Percentiles rank a stretch among this genome's conserved stretches.
Conservation (phyloP, 2,888 invertebrate species). For the Polydesmus complanatus region DNA sequence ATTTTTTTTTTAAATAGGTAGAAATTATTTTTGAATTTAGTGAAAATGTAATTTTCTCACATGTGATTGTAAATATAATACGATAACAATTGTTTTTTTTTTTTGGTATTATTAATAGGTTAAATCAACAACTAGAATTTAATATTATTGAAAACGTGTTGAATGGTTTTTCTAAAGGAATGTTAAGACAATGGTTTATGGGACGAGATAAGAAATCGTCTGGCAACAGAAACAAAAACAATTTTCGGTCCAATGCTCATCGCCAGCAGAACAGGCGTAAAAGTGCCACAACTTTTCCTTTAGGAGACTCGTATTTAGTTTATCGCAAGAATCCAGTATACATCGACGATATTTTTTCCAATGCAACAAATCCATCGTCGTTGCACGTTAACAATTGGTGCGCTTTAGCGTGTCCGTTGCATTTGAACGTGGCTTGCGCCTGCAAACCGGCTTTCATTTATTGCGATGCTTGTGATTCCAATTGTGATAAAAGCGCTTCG, state of each 20-base stretch:
- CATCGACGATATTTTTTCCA: neutral
- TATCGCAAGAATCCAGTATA: constrained; percentile 7
- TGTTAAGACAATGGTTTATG: constrained; percentile 10
- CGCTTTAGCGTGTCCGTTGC: constrained; percentile 1
- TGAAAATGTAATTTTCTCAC: too few relatives aligned
- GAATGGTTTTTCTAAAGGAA: too few relatives aligned
- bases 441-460: constrained; percentile 10
- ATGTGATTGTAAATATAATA: too few relatives aligned
- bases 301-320: constrained; percentile 4
- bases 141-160: too few relatives aligned
- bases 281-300: neutral
- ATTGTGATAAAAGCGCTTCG: neutral
- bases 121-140: too few relatives aligned
- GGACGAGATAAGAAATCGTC: neutral
- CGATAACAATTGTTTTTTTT: too few relatives aligned
- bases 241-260: neutral
- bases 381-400: constrained; percentile 10
- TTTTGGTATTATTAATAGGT: too few relatives aligned
- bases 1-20: too few relatives aligned
- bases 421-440: neutral
- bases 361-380: neutral
- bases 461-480: constrained; percentile 4
- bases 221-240: too few relatives aligned
- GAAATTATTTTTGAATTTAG: too few relatives aligned
- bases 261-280: neutral